Evolutionary conservation across 1,140 invertebrate species (phyloP), one percentile per base, ranked within the genome.

Genomic region (Campodea augens): DNA sequence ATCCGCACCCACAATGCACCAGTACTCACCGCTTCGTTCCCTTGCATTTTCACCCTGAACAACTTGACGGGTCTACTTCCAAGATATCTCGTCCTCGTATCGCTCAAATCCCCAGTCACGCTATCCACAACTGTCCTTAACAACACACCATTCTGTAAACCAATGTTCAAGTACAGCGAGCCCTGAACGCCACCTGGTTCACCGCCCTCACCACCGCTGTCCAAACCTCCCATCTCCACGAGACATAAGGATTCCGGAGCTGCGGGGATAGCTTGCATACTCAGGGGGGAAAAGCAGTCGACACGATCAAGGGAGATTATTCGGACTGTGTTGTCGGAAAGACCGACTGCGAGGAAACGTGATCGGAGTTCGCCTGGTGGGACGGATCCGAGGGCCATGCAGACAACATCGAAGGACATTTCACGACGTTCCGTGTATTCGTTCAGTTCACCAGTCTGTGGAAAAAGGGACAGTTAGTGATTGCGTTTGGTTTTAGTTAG

Each of bases 391-490:
- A 99, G 58, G 0, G 90, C 92, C 95, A 99, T 98, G 54, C 95
- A 99, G 50, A 97, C 82, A 1, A 98, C 91, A 60, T 98, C 92
- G 1, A 85, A 79, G 4, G 86, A 82, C 78, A 99, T 86, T 57
- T 96, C 90, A 54, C 95, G 92, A 12, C 89, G 72, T 58, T 98
- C 91, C 4, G 88, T 95, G 55, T 96, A 98, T 60, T 99, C 96
- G 62, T 98, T 97, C 23, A 99, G 65, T 64, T 97, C 90, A 0
- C 93, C 93, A 52, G 86, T 89, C 87, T 95, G 56, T 15, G 70
- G 67, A 57, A 44, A 54, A 43, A 54, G 52, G 44, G 37, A 41
- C 12, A 15, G 15, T 32, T 7, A 32, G 7, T 10, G 27, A 15
- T 32, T 32, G 27, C 7, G 27, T 32, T 32, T 32, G 7, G 27